Base-by-base conservation (phyloP, 2,797 vertebrate species). In the Neosalanx taihuensis region DNA sequence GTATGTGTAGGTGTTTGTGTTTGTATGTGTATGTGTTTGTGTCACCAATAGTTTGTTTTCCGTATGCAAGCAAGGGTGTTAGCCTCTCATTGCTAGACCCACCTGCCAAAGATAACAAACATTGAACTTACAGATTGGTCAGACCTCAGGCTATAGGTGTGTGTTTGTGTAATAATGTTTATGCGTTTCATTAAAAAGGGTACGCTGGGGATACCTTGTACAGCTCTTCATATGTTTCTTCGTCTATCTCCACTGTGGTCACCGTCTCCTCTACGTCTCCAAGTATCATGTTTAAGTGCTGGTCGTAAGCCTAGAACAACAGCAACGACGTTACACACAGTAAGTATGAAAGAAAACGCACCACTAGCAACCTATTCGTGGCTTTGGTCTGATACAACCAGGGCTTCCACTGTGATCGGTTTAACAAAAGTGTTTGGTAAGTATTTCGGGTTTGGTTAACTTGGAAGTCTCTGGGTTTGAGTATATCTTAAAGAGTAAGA, bases 271-370 rank as follows among this genome's bases (percentile, higher is more conserved):
- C 97, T 64, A 99, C 97, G 46, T 99, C 98, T 1, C 98, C 97
- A 73, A 99, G 86, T 82, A 99, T 99, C 98, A 99, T 99, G 88
- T 99, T 99, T 84, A 99, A 92, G 80, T 99, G 98, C 78, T 99
- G 98, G 87, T 99, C 98, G 46, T 99, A 99, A 0, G 98, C 98
- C 97, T 99, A n/a, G 12, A 0, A 17, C 9, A 58, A 31, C 17
- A 6, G 13, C 17, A 1, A 58, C 59, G 7, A 64, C 1, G 3
- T 0, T 3, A n/a, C 2, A 59, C n/a, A 41, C 15, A 2, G 26
- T 15, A 56, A 63, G 17, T n/a, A 56, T 5, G 15, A 56, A 56
- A 56, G 9, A 49, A n/a, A 56, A 56, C 17, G n/a, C 51, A 56
- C 18, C 3, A n/a, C 41, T 46, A 56, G 5, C 1, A n/a, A 56